Percentiles rank a stretch among this genome's conserved stretches.
Evolutionary conservation across 2,888 invertebrate species (phyloP).

Genomic region (Tipula confusa): DNA sequence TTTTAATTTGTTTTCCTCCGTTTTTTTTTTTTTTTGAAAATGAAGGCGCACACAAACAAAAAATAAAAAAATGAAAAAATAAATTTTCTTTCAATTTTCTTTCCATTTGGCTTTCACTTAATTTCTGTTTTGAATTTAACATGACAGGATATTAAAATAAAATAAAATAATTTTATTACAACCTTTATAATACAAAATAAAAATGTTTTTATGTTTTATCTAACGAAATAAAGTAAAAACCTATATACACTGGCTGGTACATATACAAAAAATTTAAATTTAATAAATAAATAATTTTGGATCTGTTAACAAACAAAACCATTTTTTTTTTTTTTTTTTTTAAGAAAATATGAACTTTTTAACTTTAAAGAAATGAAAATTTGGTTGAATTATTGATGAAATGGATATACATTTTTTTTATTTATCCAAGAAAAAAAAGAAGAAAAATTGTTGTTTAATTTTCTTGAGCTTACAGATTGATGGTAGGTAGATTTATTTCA

Average conservation of each 20-base stretch:
- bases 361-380: slow-evolving; percentile 17
- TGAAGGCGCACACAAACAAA: background rate
- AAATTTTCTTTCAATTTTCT: background rate
- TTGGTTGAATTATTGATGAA: slow-evolving; percentile 16
- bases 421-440: background rate
- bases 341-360: background rate
- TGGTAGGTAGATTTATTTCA: slow-evolving; percentile 12
- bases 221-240: background rate
- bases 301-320: background rate
- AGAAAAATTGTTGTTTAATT: background rate
- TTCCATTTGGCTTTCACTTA: background rate
- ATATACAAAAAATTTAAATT: background rate
- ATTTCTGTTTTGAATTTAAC: background rate
- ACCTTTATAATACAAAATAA: background rate
- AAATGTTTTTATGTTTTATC: background rate
- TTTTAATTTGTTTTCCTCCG: slow-evolving; percentile 8
- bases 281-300: slow-evolving; percentile 13
- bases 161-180: slow-evolving; percentile 25
- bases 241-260: background rate
- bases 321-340: no score
- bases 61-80: background rate
- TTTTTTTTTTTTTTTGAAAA: no score
- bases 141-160: slow-evolving; percentile 25
- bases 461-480: slow-evolving; percentile 8
- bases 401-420: background rate